Evolutionary conservation across 2,113 vertebrate genomes (phyloP).

Genomic region (Chaetodon auriga): DNA sequence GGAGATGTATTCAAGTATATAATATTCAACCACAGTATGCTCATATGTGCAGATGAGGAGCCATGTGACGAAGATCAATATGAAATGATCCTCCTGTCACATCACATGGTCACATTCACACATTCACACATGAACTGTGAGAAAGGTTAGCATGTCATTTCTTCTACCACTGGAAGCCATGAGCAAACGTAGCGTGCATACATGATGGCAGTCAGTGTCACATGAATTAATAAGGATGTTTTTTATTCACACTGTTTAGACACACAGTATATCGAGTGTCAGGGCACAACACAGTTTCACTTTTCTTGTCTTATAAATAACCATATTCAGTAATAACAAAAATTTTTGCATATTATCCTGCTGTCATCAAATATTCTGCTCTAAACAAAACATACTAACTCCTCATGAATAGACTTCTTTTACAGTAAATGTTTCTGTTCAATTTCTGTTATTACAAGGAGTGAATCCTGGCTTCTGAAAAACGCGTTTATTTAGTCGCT

Average conservation of each 20-base stretch:
- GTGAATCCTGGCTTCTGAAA: neutral
- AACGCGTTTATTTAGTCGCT: neutral
- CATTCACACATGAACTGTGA: neutral
- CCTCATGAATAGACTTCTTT: neutral
- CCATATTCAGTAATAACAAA: neutral
- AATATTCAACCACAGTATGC: neutral
- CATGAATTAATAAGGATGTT: neutral
- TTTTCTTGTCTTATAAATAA: neutral
- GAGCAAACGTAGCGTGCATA: neutral
- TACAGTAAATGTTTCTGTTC: neutral
- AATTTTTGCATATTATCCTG: neutral
- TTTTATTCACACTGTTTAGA: neutral
- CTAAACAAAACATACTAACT: neutral
- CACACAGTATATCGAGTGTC: neutral
- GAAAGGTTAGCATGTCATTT: neutral
- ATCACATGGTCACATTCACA: neutral
- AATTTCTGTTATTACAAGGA: neutral
- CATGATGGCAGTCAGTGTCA: neutral
- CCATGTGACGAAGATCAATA: neutral
- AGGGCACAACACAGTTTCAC: neutral
- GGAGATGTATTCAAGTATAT: conserved; percentile 3
- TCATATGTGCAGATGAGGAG: conserved; percentile 32
- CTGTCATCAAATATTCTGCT: neutral
- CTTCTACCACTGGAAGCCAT: neutral
- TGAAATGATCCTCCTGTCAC: neutral